Evolutionary conservation across 2,113 vertebrate genomes (phyloP).

Genomic region (Odontesthes bonariensis): DNA sequence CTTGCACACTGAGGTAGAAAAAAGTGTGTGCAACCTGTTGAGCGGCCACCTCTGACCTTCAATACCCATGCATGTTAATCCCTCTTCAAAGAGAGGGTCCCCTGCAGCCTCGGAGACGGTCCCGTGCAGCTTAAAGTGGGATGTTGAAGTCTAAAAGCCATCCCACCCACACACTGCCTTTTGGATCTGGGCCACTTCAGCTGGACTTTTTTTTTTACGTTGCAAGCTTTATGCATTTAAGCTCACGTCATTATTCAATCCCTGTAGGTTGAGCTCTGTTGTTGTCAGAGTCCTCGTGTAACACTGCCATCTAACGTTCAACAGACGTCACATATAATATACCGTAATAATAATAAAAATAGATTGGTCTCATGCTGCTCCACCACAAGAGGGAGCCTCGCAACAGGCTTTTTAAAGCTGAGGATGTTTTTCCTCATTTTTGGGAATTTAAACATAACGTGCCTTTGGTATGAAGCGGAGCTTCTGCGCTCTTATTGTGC

Average conservation of each 20-base stretch:
- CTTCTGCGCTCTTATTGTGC: background rate
- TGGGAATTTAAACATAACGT: background rate
- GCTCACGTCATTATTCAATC: background rate
- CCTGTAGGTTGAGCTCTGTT: background rate
- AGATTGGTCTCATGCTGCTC: background rate
- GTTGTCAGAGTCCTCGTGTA: constrained; percentile 14
- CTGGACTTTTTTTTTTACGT: background rate
- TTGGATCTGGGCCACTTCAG: constrained; percentile 22
- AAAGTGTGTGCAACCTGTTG: constrained; percentile 2
- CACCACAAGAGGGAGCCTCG: constrained; percentile 70
- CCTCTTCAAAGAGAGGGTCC: constrained; percentile 67
- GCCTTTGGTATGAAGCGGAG: background rate
- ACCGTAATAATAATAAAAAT: too few relatives aligned
- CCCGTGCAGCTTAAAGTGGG: constrained; percentile 29
- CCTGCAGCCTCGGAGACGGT: constrained; percentile 29
- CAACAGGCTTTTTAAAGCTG: background rate
- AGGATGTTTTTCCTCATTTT: background rate
- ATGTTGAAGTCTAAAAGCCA: constrained; percentile 29
- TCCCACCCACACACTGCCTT: constrained; percentile 41
- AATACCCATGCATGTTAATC: constrained; percentile 55
- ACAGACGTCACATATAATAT: too few relatives aligned
- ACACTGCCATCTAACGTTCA: constrained; percentile 65
- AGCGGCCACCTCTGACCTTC: constrained; percentile 43
- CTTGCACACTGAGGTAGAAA: background rate
- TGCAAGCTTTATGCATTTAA: too few relatives aligned